Base-by-base conservation (phyloP, 2,888 invertebrate species). In the Eugnorisma glareosa region DNA sequence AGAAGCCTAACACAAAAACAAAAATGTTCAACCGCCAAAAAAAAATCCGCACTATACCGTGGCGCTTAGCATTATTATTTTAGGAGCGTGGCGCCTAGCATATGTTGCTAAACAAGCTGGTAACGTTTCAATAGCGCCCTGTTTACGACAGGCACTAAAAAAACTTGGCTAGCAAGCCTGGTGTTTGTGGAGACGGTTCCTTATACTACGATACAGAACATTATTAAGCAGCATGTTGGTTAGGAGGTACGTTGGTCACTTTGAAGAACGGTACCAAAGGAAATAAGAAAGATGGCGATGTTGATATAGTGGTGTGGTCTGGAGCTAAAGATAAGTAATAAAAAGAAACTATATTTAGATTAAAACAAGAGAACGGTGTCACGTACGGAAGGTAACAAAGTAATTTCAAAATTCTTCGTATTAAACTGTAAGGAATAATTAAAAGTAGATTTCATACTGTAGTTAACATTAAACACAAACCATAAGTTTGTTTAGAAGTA, bases 71-170 rank as follows among this genome's bases (percentile, higher is more conserved):
- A 88, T 90, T 91, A 90, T 93, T 93, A 90, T 93, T 93, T 94
- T 93, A 93, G 93, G 93, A 86, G 91, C 91, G 90, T 93, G 96
- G 96, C 96, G 96, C 96, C 96, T 92, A 93, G 90, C 96, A 95
- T 91, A 95, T 95, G 95, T 91, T 90, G 92, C 89, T 92, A 90
- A 90, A 92, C 89, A 89, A 89, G 89, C 86, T 89, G 90, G 91
- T 91, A 91, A 91, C 91, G 90, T 91, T 91, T 91, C 91, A 91
- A 92, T 92, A 93, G 87, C 69, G 75, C 78, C 75, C 89, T 91
- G 83, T 91, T 94, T 94, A 94, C 92, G 93, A 93, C 89, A 73
- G 78, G 77, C 76, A 82, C 77, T 84, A 90, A 88, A 88, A 90
- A 89, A 90, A 87, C 74, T 86, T 85, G 75, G 85, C 77, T 83